phyloP scores from a whole-genome alignment of 2,113 vertebrate genomes.

The Cebus imitator region DNA sequence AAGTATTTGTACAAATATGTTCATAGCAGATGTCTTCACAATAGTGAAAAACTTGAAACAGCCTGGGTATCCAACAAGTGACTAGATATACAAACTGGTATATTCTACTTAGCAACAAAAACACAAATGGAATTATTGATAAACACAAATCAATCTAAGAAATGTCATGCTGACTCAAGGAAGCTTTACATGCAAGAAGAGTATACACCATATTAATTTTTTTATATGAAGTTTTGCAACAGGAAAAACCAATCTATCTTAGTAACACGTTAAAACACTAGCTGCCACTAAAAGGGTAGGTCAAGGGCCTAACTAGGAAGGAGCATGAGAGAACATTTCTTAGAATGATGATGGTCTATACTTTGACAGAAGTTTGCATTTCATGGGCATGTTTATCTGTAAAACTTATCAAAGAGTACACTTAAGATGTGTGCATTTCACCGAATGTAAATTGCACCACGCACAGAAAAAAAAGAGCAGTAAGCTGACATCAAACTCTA shows the following conservation, averaged over 20 bases:
- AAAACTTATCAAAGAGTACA: not conserved
- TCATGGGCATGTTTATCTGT: not conserved
- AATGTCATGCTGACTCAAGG: not conserved
- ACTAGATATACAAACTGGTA: not conserved
- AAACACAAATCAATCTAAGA: not conserved
- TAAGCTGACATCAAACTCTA: not conserved
- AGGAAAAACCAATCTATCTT: not conserved
- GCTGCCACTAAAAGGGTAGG: not conserved
- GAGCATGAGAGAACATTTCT: not conserved
- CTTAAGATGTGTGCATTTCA: not conserved
- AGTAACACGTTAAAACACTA: not conserved
- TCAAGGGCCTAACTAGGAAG: not conserved
- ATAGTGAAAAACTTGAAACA: not conserved
- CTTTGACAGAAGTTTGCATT: not conserved
- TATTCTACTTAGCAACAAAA: not conserved
- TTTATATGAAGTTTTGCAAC: not conserved
- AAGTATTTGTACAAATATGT: not conserved
- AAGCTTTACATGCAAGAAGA: not conserved
- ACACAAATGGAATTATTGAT: not conserved
- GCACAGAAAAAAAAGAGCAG: not conserved
- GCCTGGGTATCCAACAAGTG: not conserved
- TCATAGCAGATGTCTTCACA: not conserved
- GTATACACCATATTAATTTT: not conserved
- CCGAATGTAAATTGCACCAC: not conserved
- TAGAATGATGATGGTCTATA: not conserved